Evolutionary conservation across 2,113 vertebrate genomes (phyloP), one percentile per base, ranked within the genome.

Genomic region (Pseudopodoces humilis): DNA sequence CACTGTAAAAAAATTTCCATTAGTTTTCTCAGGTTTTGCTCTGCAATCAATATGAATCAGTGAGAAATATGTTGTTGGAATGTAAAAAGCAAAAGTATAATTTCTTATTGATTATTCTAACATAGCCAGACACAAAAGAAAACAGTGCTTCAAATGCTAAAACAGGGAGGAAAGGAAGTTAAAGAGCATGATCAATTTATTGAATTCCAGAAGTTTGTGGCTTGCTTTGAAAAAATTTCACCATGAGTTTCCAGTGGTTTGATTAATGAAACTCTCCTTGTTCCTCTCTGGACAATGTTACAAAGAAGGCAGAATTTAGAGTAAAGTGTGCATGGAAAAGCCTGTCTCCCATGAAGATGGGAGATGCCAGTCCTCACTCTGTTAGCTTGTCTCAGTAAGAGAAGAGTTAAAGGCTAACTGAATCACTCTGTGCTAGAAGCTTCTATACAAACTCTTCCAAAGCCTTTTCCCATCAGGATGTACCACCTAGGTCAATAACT

Each of bases 91-190:
- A 85, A 78, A 97, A 92, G 79, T 92, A 91, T 97, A 95, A 97
- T 98, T 97, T 97, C 82, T 94, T 97, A 98, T 97, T 95, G 98
- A 98, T 97, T 94, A 83, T 55, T 84, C 96, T 96, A 90, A 70
- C 84, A 53, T 49, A 23, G 88, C 87, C 81, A 67, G 67, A 50
- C 69, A 75, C 94, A 94, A 96, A 96, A 95, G 93, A 96, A 97
- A 95, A 64, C 92, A 93, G 77, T 76, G 62, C 72, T 97, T 90
- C 90, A 97, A 95, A 95, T 90, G 67, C 84, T 96, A 74, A 96
- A 97, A 92, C 77, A 86, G 95, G 93, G 94, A 91, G 93, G 96
- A 79, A 75, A 90, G 68, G 49, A 91, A 96, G 92, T 76, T 96
- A 80, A 92, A 94, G 75, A 88, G 64, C 44, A 8, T 27, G 22